These are phyloP conservation scores for Antigone vipio DNA, from an alignment of 2,113 vertebrate genomes.

Conservation along the genomic window DNA sequence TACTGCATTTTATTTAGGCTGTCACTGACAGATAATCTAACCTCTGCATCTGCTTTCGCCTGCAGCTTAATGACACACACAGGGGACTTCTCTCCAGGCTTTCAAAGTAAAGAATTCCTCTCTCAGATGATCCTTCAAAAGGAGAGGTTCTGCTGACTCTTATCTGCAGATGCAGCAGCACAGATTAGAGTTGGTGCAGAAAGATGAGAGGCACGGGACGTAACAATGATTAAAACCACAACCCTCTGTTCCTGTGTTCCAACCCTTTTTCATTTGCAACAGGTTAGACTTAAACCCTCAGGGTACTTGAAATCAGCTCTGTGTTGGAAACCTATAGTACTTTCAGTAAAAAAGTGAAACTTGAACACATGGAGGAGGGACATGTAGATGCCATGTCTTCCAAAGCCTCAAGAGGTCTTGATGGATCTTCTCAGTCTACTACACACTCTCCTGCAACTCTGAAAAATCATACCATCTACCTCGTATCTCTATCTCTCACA, in stretches of 20 bases:
- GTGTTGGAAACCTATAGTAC: background rate
- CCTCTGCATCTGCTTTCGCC: background rate
- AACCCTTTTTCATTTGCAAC: background rate
- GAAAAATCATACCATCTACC: background rate
- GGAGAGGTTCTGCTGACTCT: background rate
- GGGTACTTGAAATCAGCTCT: background rate
- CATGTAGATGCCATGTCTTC: background rate
- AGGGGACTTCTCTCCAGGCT: background rate
- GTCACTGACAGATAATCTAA: background rate
- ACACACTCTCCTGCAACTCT: background rate
- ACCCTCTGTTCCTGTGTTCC: background rate
- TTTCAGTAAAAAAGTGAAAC: background rate
- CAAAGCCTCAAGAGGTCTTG: background rate
- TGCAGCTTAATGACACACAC: background rate
- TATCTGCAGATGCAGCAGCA: background rate
- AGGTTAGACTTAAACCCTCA: background rate
- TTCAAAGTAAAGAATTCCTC: background rate
- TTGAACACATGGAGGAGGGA: fast-evolving
- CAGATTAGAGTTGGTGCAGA: background rate
- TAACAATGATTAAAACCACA: background rate
- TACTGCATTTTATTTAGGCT: background rate
- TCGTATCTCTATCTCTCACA: background rate
- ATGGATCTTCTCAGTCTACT: background rate
- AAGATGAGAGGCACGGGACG: background rate
- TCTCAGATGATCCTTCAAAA: background rate